Evolutionary conservation across 2,888 invertebrate species (phyloP).

Genomic region (Pseudanteris insignis): DNA sequence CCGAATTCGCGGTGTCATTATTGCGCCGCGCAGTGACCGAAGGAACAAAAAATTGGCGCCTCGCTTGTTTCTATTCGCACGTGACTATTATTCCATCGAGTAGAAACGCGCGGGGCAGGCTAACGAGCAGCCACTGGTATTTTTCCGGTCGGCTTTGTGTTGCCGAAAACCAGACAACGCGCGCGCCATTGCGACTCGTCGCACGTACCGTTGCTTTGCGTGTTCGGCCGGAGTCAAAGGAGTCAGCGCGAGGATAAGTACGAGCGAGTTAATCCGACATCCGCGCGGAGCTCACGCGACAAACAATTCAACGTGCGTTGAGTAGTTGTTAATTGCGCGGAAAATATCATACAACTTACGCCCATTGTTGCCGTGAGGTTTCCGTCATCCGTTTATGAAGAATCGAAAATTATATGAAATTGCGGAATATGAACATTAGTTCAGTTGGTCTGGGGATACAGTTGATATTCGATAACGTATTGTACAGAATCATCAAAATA

Average conservation of each 20-base stretch:
- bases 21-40: conserved; percentile 17
- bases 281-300: conserved; percentile 18
- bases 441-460: too few species aligned
- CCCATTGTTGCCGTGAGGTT: too few species aligned
- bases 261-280: conserved; percentile 31
- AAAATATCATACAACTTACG: conserved; percentile 23
- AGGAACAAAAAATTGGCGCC: conserved; percentile 21
- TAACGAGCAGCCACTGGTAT: conserved; percentile 42
- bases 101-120: conserved; percentile 22
- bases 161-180: conserved; percentile 28
- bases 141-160: conserved; percentile 38
- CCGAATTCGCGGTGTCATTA: conserved; percentile 20
- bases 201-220: conserved; percentile 39
- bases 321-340: conserved; percentile 40
- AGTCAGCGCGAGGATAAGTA: conserved; percentile 4
- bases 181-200: conserved; percentile 35
- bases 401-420: too few species aligned
- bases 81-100: conserved; percentile 39
- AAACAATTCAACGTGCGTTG: conserved; percentile 34
- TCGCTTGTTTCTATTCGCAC: conserved; percentile 37
- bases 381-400: too few species aligned
- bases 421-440: too few species aligned
- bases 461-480: too few species aligned
- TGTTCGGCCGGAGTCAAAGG: conserved; percentile 31
- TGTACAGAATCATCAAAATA: too few species aligned